Base-by-base conservation (phyloP, 2,113 vertebrate genomes). In the Burhinus bistriatus region DNA sequence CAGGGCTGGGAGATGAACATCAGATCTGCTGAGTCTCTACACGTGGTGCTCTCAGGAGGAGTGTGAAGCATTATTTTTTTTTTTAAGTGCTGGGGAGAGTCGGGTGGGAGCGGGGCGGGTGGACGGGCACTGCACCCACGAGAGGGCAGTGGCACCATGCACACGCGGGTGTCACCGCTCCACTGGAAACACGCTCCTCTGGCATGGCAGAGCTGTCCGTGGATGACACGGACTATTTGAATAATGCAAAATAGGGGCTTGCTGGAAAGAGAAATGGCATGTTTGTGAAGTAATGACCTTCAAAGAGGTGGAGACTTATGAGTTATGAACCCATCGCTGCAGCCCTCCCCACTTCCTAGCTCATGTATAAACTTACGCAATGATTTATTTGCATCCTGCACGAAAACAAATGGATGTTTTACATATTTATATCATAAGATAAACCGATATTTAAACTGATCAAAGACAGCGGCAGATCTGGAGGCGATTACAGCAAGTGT, bases 381-480 rank as follows among this genome's bases (percentile, higher is more conserved):
- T 96, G 97, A 97, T 97, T 97, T 96, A 97, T 98, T 97, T 97
- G 95, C 95, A 95, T 97, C 94, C 97, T 73, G 94, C 94, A 91
- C n/a, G 62, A 94, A 96, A 97, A 96, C 95, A 98, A 97, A 97
- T 93, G 95, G 85, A 94, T 95, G 96, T 79, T 97, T 96, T 97
- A 88, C 97, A 97, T 97, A 97, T 97, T 98, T 97, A 97, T 97
- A 96, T 88, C 96, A n/a, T 95, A 95, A 98, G 97, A 96, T 89
- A 95, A 95, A 96, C 72, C 14, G 75, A 96, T 96, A 77, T 88
- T 90, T 89, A 89, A 91, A 70, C 93, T 80, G 96, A 98, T 98
- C 97, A 97, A 98, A 98, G 98, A 18, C 80, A 57, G 92, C 71
- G 32, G 95, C 91, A 95, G 98, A 97, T 98, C 98, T 98, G 98